Base-by-base conservation (phyloP, 2,797 vertebrate species). In the Lutjanus argentimaculatus region DNA sequence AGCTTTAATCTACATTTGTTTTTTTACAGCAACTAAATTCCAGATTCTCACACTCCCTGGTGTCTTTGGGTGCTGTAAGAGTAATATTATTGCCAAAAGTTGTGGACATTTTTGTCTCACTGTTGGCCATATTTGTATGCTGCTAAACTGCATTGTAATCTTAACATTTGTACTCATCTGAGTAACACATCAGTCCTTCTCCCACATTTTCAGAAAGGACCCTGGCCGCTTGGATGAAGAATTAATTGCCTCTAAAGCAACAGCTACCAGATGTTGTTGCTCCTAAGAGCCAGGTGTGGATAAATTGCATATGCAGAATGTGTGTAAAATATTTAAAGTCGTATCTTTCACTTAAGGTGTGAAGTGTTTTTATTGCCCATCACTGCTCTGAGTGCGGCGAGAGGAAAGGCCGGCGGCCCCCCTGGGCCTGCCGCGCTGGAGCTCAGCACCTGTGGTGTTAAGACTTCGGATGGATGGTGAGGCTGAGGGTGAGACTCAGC, bases 281-380 rank as follows among this genome's bases (percentile, higher is more conserved):
- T 92, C 86, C 93, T 91, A 68, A 92, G 86, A 93, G 92, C 89
- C 95, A 97, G 95, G 93, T 96, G 95, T 95, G 92, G 92, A 91
- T 85, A 92, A 94, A 95, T 95, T 95, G 90, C 94, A 95, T 94
- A 95, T 93, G 94, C 93, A 95, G 92, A 92, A 92, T 95, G 93
- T 93, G 94, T 93, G 92, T 94, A 94, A 95, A 95, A 96, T 96
- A 96, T 96, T 96, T 96, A 96, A 95, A 96, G 90, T 95, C 89
- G 93, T 95, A 94, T 96, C 95, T 95, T 93, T 94, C 95, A 95
- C 91, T 93, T 95, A 94, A 91, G 92, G 92, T 93, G 92, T 87
- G 89, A 94, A 94, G 93, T 94, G 94, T 86, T 96, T 96, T 96
- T 96, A 96, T 94, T 94, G 92, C 91, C 91, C 89, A 92, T 95